Evolutionary conservation across 2,888 invertebrate genomes (phyloP).

Genomic region (Chydorus sphaericus): DNA sequence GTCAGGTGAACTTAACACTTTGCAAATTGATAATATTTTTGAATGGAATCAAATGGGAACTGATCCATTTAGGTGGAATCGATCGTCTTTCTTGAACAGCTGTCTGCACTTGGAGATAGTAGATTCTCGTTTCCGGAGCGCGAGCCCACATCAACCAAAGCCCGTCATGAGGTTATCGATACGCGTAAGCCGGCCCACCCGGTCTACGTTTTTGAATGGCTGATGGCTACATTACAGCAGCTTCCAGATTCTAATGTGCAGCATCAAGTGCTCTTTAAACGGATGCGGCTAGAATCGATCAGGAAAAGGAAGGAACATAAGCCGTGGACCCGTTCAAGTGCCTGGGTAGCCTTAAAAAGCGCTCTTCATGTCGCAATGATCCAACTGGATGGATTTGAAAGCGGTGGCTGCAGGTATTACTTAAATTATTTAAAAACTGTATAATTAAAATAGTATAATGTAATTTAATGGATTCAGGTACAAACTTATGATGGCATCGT

Average conservation of each 20-base stretch:
- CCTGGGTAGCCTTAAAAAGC: background rate
- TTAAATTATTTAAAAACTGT: too few species aligned
- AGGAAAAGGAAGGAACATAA: background rate
- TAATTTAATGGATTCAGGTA: too few species aligned
- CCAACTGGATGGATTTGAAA: background rate
- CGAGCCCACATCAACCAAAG: too few species aligned
- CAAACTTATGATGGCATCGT: background rate
- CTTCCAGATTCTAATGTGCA: background rate
- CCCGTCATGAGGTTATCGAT: background rate
- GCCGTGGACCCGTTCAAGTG: conserved; percentile 1
- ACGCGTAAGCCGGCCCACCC: background rate
- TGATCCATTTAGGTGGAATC: too few species aligned
- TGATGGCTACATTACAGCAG: background rate
- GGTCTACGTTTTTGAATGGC: conserved; percentile 3
- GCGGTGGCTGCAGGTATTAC: background rate
- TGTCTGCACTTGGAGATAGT: background rate
- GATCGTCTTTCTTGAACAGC: background rate
- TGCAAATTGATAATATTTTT: too few species aligned
- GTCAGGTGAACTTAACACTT: too few species aligned
- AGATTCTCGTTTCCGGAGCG: too few species aligned
- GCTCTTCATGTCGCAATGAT: background rate
- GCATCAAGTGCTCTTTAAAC: background rate
- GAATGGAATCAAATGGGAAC: too few species aligned
- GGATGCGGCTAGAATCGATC: background rate
- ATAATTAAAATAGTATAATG: too few species aligned